Percentiles rank a stretch among this genome's conserved stretches.
Evolutionary conservation across 64 coral and sea anemone genomes (phyloP).

Genomic region (Stylophora pistillata): DNA sequence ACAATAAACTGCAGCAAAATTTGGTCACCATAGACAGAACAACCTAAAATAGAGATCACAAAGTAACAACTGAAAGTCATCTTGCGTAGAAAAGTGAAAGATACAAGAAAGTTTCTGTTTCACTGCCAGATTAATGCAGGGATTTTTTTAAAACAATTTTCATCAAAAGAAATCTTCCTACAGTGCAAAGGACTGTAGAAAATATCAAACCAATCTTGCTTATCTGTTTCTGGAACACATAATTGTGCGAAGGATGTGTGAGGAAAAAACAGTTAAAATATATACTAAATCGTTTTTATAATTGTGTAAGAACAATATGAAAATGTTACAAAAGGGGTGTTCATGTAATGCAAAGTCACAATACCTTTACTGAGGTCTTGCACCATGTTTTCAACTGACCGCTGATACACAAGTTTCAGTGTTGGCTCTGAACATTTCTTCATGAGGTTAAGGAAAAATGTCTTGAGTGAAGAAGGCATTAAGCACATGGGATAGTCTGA

Average conservation of each 20-base stretch:
- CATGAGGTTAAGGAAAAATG: slow-evolving; percentile 52
- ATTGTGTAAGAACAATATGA: too few relatives aligned
- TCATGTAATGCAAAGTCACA: not conserved
- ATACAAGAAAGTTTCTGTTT: not conserved
- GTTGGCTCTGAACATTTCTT: slow-evolving; percentile 56
- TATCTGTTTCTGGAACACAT: too few relatives aligned
- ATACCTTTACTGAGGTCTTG: slow-evolving; percentile 66
- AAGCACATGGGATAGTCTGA: slow-evolving; percentile 73
- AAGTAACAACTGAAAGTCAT: too few relatives aligned
- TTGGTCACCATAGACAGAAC: slow-evolving; percentile 76
- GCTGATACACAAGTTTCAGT: slow-evolving; percentile 73
- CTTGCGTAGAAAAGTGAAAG: too few relatives aligned
- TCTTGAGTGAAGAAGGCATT: slow-evolving; percentile 51
- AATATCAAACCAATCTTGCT: too few relatives aligned
- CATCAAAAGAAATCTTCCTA: too few relatives aligned
- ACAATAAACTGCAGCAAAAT: slow-evolving; percentile 75
- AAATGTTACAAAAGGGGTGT: too few relatives aligned
- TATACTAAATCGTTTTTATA: too few relatives aligned
- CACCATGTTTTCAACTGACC: slow-evolving; percentile 66
- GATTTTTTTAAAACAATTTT: too few relatives aligned
- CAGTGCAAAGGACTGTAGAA: too few relatives aligned
- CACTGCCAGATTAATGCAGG: not conserved
- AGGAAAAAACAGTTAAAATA: too few relatives aligned
- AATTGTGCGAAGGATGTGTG: too few relatives aligned
- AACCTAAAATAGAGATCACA: slow-evolving; percentile 23